A percentile compares a stretch with the other conserved stretches of the same genome.
These are phyloP conservation scores for Rotaria macrura DNA, from an alignment of 2,888 invertebrate genomes.

Conservation along the genomic window DNA sequence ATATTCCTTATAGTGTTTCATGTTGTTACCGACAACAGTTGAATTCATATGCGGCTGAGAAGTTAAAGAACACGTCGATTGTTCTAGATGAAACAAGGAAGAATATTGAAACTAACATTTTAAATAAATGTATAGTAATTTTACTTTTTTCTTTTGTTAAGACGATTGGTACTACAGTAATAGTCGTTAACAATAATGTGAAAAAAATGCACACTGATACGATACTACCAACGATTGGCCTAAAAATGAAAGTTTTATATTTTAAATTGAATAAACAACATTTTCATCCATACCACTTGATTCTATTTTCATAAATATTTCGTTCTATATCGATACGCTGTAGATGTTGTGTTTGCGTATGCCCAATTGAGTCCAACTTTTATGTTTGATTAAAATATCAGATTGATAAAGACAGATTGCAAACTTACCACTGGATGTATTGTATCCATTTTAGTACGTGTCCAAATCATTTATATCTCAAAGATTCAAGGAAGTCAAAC, in stretches of 20 bases:
- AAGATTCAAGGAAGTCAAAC: too few species aligned
- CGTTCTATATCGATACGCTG: neutral
- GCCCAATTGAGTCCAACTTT: neutral
- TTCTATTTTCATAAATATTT: neutral
- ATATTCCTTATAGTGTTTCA: too few species aligned
- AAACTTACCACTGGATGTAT: neutral
- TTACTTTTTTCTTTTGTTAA: neutral
- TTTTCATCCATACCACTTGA: neutral
- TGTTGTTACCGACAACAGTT: neutral
- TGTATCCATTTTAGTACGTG: neutral
- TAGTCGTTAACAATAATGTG: neutral
- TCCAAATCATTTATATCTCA: neutral
- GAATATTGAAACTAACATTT: neutral
- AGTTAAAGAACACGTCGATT: neutral
- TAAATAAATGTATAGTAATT: neutral
- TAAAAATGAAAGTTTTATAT: neutral
- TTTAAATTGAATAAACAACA: neutral
- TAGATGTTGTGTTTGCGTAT: neutral
- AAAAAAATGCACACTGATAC: neutral
- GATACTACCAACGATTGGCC: neutral
- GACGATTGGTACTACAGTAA: neutral
- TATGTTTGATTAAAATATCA: neutral
- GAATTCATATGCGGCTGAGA: neutral
- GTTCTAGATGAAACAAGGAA: neutral
- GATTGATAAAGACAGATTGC: neutral